These are phyloP conservation scores for Chaenocephalus aceratus DNA, from an alignment of 2,113 vertebrate genomes.

Conservation along the genomic window DNA sequence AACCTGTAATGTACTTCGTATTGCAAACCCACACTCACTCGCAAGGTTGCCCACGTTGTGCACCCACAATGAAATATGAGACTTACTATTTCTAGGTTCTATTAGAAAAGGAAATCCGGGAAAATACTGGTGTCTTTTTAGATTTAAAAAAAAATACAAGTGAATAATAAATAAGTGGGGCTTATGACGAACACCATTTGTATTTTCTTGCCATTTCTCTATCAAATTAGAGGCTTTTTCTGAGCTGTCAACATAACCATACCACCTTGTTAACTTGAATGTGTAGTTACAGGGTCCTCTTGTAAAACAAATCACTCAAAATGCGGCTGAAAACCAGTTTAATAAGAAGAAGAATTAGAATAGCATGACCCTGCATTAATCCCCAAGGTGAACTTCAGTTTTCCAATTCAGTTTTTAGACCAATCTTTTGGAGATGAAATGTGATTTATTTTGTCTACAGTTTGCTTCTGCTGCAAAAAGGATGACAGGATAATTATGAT, in stretches of 20 bases:
- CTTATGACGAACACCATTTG: slow-evolving; percentile 16
- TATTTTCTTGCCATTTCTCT: slow-evolving; percentile 15
- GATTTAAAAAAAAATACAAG: neutral
- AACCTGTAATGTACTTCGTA: neutral
- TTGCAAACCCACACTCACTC: slow-evolving; percentile 1
- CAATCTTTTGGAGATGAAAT: neutral
- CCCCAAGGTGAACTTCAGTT: too few relatives aligned
- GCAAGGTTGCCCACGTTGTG: neutral
- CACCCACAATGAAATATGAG: neutral
- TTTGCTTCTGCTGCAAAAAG: neutral
- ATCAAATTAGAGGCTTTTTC: neutral
- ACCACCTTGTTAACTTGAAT: neutral
- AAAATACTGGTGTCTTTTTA: neutral
- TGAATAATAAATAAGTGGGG: neutral
- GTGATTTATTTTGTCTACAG: neutral
- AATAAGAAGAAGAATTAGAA: too few relatives aligned
- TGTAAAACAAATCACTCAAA: neutral
- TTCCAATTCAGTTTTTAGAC: neutral
- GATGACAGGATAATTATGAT: neutral
- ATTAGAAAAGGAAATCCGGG: neutral
- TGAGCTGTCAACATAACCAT: neutral
- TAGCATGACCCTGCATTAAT: too few relatives aligned
- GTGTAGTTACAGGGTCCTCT: neutral
- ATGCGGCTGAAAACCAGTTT: neutral
- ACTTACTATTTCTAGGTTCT: slow-evolving; percentile 1